Percentiles rank a stretch among this genome's conserved stretches.
These are phyloP conservation scores for Drosophila tropicalis DNA, from an alignment of 1,140 invertebrate genomes.

Conservation along the genomic window DNA sequence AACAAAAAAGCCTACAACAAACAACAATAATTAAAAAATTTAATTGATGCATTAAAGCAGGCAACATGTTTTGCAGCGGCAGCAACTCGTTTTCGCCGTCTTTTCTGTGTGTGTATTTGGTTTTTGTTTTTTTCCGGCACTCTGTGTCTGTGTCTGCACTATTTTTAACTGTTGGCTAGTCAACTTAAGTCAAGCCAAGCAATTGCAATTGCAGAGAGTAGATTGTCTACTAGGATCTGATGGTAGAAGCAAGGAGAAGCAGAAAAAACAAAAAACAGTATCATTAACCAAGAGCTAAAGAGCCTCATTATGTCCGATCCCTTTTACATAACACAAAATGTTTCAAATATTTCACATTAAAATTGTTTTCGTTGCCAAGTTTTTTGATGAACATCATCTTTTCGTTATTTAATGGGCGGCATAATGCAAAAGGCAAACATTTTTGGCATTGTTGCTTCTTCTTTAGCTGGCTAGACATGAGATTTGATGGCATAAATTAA, in stretches of 20 bases:
- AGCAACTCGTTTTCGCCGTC: conserved; percentile 49
- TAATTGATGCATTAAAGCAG: conserved; percentile 81
- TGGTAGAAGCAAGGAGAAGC: not conserved
- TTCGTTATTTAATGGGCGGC: conserved; percentile 15
- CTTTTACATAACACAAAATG: conserved; percentile 24
- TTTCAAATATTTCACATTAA: conserved; percentile 78
- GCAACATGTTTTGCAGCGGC: conserved; percentile 66
- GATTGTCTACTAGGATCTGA: conserved; percentile 32
- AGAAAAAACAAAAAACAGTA: conserved; percentile 30
- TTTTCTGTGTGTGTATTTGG: conserved; percentile 13
- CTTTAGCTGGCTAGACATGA: not conserved
- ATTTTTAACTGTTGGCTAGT: conserved; percentile 63
- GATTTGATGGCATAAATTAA: conserved; percentile 27
- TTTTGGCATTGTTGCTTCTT: conserved; percentile 27
- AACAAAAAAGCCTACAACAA: conserved; percentile 37
- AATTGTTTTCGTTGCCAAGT: conserved; percentile 51
- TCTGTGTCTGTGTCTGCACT: conserved; percentile 50
- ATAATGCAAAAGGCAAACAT: conserved; percentile 29
- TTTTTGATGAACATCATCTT: conserved; percentile 24
- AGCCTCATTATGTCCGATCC: conserved; percentile 56
- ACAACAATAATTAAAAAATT: conserved; percentile 79
- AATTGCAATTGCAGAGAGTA: conserved; percentile 17
- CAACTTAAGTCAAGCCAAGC: not conserved
- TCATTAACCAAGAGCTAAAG: conserved; percentile 57
- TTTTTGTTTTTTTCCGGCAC: conserved; percentile 21